Conservation (phyloP, 1,140 invertebrate genomes). For the Lordiphosa mommai region DNA sequence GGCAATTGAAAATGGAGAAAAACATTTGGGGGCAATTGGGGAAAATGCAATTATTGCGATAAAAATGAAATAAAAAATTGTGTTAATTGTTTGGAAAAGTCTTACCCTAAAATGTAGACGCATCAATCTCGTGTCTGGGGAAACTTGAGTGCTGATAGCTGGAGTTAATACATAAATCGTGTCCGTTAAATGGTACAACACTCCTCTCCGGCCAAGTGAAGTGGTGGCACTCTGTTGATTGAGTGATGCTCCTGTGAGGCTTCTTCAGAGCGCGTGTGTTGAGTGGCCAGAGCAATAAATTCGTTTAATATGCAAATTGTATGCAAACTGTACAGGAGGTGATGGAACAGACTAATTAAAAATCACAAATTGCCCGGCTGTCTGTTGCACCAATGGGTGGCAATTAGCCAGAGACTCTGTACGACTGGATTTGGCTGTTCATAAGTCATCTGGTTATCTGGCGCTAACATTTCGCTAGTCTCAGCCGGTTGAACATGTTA, state of each 20-base stretch:
- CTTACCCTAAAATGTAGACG: constrained; percentile 25
- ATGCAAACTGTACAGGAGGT: constrained; percentile 22
- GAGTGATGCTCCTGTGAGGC: constrained; percentile 34
- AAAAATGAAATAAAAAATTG: constrained; percentile 65
- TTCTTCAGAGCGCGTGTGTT: constrained; percentile 19
- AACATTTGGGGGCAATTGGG: background rate
- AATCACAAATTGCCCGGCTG: constrained; percentile 32
- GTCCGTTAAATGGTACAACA: constrained; percentile 23
- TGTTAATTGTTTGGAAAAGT: constrained; percentile 53
- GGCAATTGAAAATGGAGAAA: constrained; percentile 55
- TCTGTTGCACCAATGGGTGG: constrained; percentile 14
- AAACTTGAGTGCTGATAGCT: constrained; percentile 59
- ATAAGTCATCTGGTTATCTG: constrained; percentile 2
- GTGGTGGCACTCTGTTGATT: constrained; percentile 34
- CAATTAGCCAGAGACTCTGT: constrained; percentile 38
- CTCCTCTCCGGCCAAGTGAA: constrained; percentile 16
- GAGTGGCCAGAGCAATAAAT: constrained; percentile 47
- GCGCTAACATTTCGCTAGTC: background rate
- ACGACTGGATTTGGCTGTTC: background rate
- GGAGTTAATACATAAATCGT: constrained; percentile 25
- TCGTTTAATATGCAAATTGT: constrained; percentile 65
- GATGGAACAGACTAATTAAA: constrained; percentile 41
- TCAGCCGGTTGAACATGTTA: background rate
- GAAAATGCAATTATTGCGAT: constrained; percentile 59
- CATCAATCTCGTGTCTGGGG: constrained; percentile 48